Evolutionary conservation across 1,140 invertebrate species (phyloP).

Genomic region (Ceratitis capitata): DNA sequence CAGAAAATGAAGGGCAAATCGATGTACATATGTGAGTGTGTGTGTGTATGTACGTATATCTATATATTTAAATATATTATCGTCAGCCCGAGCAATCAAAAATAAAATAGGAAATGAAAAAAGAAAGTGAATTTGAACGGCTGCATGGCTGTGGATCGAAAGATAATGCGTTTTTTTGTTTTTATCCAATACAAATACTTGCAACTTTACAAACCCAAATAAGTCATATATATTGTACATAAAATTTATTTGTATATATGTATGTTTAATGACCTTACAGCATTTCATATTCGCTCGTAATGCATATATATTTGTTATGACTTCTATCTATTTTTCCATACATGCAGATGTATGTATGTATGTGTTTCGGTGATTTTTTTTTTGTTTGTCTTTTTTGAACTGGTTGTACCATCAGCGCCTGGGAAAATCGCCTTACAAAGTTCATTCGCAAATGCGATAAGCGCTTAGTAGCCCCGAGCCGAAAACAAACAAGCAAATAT

Average conservation of each 20-base stretch:
- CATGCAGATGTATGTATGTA: not conserved
- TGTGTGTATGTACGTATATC: too few relatives aligned
- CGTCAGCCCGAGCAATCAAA: not conserved
- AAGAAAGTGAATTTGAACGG: not conserved
- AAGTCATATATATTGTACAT: not conserved
- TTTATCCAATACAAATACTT: too few relatives aligned
- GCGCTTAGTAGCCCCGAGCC: slow-evolving; percentile 7
- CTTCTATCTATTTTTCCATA: not conserved
- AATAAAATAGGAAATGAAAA: not conserved
- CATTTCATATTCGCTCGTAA: slow-evolving; percentile 1
- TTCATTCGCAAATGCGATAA: slow-evolving; percentile 28
- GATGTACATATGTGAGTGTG: too few relatives aligned
- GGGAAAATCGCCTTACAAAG: slow-evolving; percentile 33
- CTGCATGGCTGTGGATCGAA: not conserved
- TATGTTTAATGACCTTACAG: not conserved
- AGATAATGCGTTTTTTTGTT: slow-evolving; percentile 25
- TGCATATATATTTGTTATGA: not conserved
- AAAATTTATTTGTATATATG: not conserved
- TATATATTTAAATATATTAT: not conserved
- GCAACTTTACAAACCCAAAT: not conserved
- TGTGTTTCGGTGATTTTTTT: too few relatives aligned
- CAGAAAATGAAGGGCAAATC: not conserved
- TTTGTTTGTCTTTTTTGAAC: too few relatives aligned
- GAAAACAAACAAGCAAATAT: not conserved
- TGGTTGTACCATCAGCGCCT: not conserved